phyloP scores from a whole-genome alignment of 2,888 invertebrate species.

The Calameuta filiformis region DNA sequence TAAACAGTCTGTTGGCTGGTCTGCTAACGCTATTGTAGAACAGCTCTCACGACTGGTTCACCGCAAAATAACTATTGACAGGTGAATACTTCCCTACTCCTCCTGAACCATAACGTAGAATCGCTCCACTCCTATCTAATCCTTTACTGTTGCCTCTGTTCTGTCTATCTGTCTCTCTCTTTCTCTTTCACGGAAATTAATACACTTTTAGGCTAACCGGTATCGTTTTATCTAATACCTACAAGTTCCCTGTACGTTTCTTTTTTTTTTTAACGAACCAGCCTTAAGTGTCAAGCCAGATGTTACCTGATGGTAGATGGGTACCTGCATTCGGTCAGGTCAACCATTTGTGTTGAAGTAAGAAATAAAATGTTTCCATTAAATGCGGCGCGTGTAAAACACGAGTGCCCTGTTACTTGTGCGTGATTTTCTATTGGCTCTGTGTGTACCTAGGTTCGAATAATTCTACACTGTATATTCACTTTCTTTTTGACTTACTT shows the following conservation, averaged over 20 bases:
- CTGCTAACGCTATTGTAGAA: constrained; percentile 23
- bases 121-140: neutral
- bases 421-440: neutral
- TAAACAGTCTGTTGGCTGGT: constrained; percentile 43
- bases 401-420: neutral
- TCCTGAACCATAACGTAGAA: constrained; percentile 7
- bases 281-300: neutral
- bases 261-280: neutral
- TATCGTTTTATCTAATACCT: neutral
- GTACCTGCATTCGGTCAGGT: neutral
- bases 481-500: constrained; percentile 39
- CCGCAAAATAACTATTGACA: constrained; percentile 50
- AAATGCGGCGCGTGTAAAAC: neutral
- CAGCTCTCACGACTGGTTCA: constrained; percentile 21
- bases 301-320: neutral
- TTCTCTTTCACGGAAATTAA: constrained; percentile 36
- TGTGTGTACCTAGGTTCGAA: neutral
- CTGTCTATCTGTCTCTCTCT: neutral
- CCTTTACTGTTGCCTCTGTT: neutral
- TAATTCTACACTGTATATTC: neutral
- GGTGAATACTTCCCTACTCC: constrained; percentile 30
- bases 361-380: neutral
- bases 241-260: neutral
- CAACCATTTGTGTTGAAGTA: neutral
- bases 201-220: constrained; percentile 23